Evolutionary conservation across 2,888 invertebrate species (phyloP), one percentile per base, ranked within the genome.

Genomic region (Tridacna crocea): DNA sequence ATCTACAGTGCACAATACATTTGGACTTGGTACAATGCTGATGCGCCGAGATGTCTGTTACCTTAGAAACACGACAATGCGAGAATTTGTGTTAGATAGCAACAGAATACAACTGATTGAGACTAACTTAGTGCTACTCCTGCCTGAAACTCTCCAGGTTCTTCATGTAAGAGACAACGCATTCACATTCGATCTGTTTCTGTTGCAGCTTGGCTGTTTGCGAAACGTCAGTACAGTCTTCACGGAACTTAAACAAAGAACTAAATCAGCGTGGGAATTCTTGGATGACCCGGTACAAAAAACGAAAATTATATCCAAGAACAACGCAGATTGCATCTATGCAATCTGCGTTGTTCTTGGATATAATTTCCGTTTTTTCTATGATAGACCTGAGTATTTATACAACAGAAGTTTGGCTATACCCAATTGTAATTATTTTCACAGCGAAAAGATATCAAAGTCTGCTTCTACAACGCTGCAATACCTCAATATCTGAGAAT

Each of bases 131-230:
- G 4, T 61, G 8, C 22, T 68, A 17, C 22, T 81, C 13, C 10
- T 79, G 0, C 83, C 85, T 19, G 46, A 63, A 0, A 60, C 77
- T 2, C 19, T 85, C 3, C 58, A 81, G 48, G 66, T 75, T 46
- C 0, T 83, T 19, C 74, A 48, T 2, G 36, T 72, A 4, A 63
- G 81, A 24, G 80, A 79, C 27, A 85, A 85, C 27, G 63, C 48
- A 13, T 75, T 83, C n/a, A 81, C 81, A 15, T 83, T 80, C 47
- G 83, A 81, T 0, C 81, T 77, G 19, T 85, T 77, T 24, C n/a
- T 79, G 47, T 48, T 75, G 10, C 83, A 85, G 72, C 0, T 79
- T 0, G 75, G 75, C 10, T 83, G 83, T 66, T 8, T 51, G 10
- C 11, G 36, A 0, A 72, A 75, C 48, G 1, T 81, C 1, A 68